Base-by-base conservation (phyloP, 2,797 vertebrate species). In the Eulemur coronatus region DNA sequence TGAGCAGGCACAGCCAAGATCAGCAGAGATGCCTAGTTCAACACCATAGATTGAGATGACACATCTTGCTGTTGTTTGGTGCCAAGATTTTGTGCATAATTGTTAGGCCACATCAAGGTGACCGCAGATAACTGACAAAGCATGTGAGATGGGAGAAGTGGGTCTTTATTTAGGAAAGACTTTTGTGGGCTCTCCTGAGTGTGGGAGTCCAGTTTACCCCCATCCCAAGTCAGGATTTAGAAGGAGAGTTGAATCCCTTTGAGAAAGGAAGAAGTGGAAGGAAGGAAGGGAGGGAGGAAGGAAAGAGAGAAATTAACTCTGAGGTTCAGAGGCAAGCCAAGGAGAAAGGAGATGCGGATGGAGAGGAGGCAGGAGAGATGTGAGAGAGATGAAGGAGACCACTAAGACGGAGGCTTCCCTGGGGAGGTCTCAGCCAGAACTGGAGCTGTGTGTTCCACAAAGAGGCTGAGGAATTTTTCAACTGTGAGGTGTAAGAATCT, bases 401-500 rank as follows among this genome's bases (percentile, higher is more conserved):
- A 33, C 11, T 17, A 61, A 41, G 17, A 15, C 4, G 28, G 17
- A 81, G 33, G 52, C 30, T 35, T 28, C 38, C 30, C 22, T 26
- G 17, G 18, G 12, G 33, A 85, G 4, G 10, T 20, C 3, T 70
- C 12, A 4, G 6, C 18, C 2, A 0, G 20, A 11, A 17, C 50
- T 1, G 9, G 30, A n/a, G 48, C 5, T 0, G 0, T 14, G 9
- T n/a, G n/a, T 41, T 15, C 18, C 43, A 80, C 14, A 5, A 24
- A 7, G 26, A 72, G 20, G 12, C 26, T 22, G 30, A 30, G 50
- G 41, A 63, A 18, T 2, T 80, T 52, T 28, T 50, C 10, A 55
- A 13, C 14, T 4, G 0, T 22, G 79, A 63, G 2, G 11, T 1
- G 13, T 24, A 26, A 6, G 14, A 67, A 35, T 48, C 50, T 9